Conservation (phyloP, 2,113 vertebrate genomes). For the Corythaixoides concolor region DNA sequence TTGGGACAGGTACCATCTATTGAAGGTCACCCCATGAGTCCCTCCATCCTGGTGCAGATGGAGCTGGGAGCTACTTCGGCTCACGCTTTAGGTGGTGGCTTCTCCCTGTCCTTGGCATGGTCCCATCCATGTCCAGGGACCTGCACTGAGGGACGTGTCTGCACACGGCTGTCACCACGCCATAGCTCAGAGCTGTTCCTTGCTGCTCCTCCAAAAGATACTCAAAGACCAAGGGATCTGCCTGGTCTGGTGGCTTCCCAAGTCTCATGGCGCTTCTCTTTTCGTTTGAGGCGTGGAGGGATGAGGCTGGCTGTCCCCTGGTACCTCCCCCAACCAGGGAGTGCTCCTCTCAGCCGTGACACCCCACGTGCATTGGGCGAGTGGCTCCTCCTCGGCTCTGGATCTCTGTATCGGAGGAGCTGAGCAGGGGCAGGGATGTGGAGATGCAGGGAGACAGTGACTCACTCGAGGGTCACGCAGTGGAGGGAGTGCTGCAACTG, state of each 20-base stretch:
- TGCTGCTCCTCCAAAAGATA: background rate
- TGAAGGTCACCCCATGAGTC: background rate
- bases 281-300: background rate
- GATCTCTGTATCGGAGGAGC: background rate
- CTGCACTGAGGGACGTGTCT: background rate
- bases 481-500: background rate
- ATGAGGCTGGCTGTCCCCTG: background rate
- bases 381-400: background rate
- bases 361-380: accelerated
- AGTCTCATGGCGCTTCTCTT: background rate
- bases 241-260: background rate
- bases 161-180: background rate
- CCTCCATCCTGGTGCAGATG: background rate
- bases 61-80: background rate
- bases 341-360: background rate
- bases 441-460: background rate
- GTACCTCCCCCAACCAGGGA: no score
- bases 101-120: background rate
- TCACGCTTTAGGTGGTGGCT: background rate
- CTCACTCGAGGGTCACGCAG: background rate
- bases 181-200: background rate
- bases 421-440: background rate
- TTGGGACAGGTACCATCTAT: background rate
- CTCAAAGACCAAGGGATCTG: background rate
- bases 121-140: background rate